Conservation (phyloP, 2,888 invertebrate species). For the Gymnoscelis rufifasciata region DNA sequence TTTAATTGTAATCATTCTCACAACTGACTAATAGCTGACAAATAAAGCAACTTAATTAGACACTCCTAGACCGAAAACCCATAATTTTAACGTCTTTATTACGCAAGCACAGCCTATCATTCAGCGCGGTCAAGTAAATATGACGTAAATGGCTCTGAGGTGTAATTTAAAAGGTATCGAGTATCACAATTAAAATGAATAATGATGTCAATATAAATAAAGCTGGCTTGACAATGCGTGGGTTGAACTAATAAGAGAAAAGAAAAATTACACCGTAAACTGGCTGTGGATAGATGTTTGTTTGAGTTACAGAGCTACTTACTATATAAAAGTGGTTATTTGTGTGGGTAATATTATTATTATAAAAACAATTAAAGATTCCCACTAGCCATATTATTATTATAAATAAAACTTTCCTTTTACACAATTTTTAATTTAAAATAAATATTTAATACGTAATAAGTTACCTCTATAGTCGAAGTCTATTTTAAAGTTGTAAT, state of each 20-base stretch:
- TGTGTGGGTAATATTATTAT: no score
- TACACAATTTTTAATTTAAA: no score
- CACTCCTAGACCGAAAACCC: not conserved
- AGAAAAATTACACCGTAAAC: constrained; percentile 2
- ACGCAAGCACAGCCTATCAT: constrained; percentile 13
- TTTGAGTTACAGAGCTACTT: no score
- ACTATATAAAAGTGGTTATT: no score
- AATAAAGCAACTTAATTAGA: not conserved
- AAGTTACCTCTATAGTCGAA: no score
- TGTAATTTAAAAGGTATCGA: constrained; percentile 47
- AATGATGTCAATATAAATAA: constrained; percentile 47
- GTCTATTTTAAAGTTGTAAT: no score
- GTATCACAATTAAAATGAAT: constrained; percentile 53
- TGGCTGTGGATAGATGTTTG: not conserved
- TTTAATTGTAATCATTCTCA: no score
- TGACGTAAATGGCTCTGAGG: constrained; percentile 36
- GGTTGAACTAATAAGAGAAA: constrained; percentile 30
- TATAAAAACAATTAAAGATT: no score
- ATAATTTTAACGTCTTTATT: not conserved
- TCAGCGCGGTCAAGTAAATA: constrained; percentile 15
- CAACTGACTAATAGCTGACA: not conserved
- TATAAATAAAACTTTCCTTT: no score
- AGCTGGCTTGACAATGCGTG: constrained; percentile 38
- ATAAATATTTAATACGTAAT: no score
- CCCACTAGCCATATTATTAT: no score